Conservation (phyloP, 2,797 vertebrate species). For the Sciaenops ocellatus region DNA sequence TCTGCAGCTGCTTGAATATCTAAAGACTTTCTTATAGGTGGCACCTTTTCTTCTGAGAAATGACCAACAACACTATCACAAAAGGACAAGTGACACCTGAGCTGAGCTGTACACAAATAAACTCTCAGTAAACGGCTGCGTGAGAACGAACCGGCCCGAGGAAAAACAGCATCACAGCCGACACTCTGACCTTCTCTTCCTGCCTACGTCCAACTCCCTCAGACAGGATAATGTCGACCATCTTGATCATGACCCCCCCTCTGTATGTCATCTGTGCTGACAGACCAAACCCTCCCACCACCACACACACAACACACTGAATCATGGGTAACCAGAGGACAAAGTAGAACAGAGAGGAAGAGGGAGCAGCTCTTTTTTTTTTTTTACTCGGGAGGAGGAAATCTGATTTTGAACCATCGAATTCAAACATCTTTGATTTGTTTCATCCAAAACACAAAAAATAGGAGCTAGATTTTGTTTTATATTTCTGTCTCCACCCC, state of each 20-base stretch:
- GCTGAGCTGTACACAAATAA: conserved; percentile 21
- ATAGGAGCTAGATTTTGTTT: neutral
- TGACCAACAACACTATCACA: neutral
- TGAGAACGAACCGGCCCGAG: neutral
- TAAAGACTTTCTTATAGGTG: neutral
- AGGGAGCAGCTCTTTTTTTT: conserved; percentile 17
- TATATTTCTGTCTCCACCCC: neutral
- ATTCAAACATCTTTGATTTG: neutral
- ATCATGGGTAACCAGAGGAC: conserved; percentile 49
- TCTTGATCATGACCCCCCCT: conserved; percentile 27
- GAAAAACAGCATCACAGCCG: conserved; percentile 23
- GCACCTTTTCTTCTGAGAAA: neutral
- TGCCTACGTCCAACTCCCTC: conserved; percentile 44
- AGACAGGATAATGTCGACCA: conserved; percentile 42
- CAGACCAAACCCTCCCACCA: conserved; percentile 14
- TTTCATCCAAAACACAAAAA: conserved; percentile 10
- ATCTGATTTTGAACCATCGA: conserved; percentile 12
- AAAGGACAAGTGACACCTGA: conserved; percentile 13
- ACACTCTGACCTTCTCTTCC: conserved; percentile 54
- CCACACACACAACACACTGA: conserved; percentile 22
- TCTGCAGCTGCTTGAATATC: neutral
- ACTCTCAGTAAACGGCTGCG: neutral
- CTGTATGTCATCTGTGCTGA: conserved; percentile 18
- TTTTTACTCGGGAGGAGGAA: conserved; percentile 10
- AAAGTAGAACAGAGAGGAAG: neutral